phyloP scores from a whole-genome alignment of 2,113 vertebrate genomes.

The Ictalurus punctatus region DNA sequence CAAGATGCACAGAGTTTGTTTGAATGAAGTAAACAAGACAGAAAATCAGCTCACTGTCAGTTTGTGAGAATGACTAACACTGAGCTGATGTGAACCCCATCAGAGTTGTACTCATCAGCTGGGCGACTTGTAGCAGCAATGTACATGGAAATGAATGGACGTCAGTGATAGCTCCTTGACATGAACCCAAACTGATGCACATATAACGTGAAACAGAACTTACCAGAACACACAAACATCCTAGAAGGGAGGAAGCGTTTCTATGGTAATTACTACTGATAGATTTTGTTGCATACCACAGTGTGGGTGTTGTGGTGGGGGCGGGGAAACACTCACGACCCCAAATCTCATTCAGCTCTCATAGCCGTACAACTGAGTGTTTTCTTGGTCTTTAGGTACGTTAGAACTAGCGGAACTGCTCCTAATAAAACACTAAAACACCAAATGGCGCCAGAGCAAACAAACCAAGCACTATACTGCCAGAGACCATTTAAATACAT shows the following conservation, averaged over 20 bases:
- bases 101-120: neutral
- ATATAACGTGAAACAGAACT: neutral
- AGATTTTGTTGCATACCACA: conserved; percentile 15
- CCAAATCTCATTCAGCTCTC: conserved; percentile 26
- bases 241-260: neutral
- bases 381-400: neutral
- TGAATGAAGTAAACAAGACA: neutral
- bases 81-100: neutral
- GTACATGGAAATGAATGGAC: neutral
- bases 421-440: conserved; percentile 39
- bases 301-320: conserved; percentile 34
- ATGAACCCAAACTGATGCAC: no score
- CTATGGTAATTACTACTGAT: conserved; percentile 22
- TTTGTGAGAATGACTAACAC: neutral
- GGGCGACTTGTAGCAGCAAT: conserved; percentile 2
- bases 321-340: conserved; percentile 11
- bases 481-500: conserved; percentile 30
- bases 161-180: neutral
- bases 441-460: conserved; percentile 67
- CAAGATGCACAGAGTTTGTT: neutral
- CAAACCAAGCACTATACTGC: conserved; percentile 22
- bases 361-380: neutral
- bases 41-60: neutral
- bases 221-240: neutral
- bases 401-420: neutral